Evolutionary conservation across 2,888 invertebrate genomes (phyloP).

Genomic region (Lathronympha strigana): DNA sequence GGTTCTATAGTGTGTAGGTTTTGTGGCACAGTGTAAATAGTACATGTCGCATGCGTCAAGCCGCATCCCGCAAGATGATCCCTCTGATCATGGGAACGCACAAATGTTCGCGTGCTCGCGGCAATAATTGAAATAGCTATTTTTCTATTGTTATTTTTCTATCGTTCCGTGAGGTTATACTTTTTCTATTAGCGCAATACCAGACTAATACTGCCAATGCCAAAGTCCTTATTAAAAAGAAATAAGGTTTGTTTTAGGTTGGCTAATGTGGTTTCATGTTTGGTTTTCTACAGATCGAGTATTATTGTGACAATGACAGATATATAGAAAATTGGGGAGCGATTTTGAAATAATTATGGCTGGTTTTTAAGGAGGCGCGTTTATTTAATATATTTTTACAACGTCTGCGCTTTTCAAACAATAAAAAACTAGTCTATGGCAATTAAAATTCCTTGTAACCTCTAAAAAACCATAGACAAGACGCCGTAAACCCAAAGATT

Average conservation of each 20-base stretch:
- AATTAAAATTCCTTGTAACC: constrained; percentile 13
- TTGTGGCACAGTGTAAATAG: constrained; percentile 12
- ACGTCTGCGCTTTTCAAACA: constrained; percentile 2
- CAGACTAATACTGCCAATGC: neutral
- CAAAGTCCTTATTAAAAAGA: neutral
- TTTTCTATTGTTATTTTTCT: constrained; percentile 66
- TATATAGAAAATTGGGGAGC: constrained; percentile 29
- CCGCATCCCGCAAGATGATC: constrained; percentile 8
- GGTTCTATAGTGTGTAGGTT: neutral
- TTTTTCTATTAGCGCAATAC: constrained; percentile 38
- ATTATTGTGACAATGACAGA: constrained; percentile 40
- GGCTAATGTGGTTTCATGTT: neutral
- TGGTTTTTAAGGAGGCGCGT: constrained; percentile 15
- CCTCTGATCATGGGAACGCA: constrained; percentile 68
- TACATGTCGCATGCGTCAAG: constrained; percentile 26
- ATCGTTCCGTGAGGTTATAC: constrained; percentile 46
- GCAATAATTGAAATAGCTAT: constrained; percentile 74
- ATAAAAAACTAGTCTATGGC: constrained; percentile 17
- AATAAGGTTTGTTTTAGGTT: neutral
- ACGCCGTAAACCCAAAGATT: constrained; percentile 37
- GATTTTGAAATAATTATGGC: constrained; percentile 26
- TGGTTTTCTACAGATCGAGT: constrained; percentile 34
- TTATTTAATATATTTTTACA: constrained; percentile 1
- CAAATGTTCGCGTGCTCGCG: constrained; percentile 74
- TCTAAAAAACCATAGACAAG: constrained; percentile 29